phyloP scores from a whole-genome alignment of 1,140 invertebrate genomes.

The Trichonephila clavata region DNA sequence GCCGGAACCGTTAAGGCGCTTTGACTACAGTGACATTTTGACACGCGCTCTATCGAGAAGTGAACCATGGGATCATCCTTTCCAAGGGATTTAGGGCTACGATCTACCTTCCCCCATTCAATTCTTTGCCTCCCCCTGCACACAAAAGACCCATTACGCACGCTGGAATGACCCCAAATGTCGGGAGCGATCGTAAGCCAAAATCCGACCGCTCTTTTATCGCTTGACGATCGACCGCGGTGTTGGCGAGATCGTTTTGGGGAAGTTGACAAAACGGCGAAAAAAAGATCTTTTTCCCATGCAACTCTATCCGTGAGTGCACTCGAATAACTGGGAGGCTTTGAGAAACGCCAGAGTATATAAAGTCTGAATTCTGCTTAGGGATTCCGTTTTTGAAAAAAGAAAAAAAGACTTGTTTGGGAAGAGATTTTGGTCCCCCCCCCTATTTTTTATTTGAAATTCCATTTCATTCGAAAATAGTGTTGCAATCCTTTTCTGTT shows the following conservation, averaged over 20 bases:
- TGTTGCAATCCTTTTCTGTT: no score
- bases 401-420: no score
- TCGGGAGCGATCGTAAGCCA: constrained; percentile 63
- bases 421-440: not conserved
- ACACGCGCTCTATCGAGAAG: constrained; percentile 71
- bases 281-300: not conserved
- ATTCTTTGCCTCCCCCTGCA: not conserved
- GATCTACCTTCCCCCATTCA: constrained; percentile 30
- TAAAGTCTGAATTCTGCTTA: not conserved
- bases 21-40: constrained; percentile 76
- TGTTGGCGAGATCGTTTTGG: constrained; percentile 18
- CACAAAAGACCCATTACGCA: constrained; percentile 73
- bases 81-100: constrained; percentile 45
- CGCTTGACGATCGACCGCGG: constrained; percentile 50
- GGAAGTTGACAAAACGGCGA: constrained; percentile 42
- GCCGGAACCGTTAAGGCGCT: constrained; percentile 70
- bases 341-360: not conserved
- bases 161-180: constrained; percentile 70
- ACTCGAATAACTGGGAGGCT: constrained; percentile 12
- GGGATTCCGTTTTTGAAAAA: not conserved
- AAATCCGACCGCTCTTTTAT: constrained; percentile 71
- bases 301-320: not conserved
- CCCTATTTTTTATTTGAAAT: not conserved
- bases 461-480: not conserved
- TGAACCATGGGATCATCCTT: constrained; percentile 74